A percentile compares a stretch with the other conserved stretches of the same genome.
Conservation (phyloP, 1,140 invertebrate species). For the Cydia splendana region DNA sequence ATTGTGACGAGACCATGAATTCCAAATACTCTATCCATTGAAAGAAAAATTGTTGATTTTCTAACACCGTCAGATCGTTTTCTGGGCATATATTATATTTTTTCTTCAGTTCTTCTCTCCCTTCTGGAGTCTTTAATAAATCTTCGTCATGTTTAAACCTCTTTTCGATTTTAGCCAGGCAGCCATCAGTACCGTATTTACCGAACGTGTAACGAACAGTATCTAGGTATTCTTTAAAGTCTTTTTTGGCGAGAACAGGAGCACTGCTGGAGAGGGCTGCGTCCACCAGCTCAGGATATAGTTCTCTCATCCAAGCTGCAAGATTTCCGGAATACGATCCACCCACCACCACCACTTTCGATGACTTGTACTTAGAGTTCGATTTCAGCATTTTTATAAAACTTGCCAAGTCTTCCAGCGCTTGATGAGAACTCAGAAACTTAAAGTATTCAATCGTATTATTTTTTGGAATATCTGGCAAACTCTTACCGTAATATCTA, state of each 20-base stretch:
- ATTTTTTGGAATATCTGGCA: conserved; percentile 81
- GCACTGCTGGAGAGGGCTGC: conserved; percentile 88
- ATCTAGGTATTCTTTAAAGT: conserved; percentile 81
- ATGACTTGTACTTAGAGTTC: conserved; percentile 52
- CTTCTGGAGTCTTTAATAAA: conserved; percentile 50
- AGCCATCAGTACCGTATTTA: conserved; percentile 53
- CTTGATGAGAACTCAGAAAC: conserved; percentile 85
- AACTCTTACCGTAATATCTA: conserved; percentile 90
- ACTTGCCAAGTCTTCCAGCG: conserved; percentile 85
- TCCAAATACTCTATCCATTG: not conserved
- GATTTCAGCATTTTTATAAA: conserved; percentile 81
- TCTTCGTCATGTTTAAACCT: conserved; percentile 55
- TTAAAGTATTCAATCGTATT: conserved; percentile 80
- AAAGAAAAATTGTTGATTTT: conserved; percentile 63
- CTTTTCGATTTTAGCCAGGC: conserved; percentile 49
- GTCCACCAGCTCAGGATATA: conserved; percentile 88
- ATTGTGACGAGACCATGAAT: not conserved
- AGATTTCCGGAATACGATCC: conserved; percentile 88
- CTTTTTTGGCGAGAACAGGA: conserved; percentile 84
- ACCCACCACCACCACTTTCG: conserved; percentile 83
- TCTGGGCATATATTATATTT: conserved; percentile 61
- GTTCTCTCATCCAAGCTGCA: conserved; percentile 86
- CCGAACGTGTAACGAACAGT: conserved; percentile 62
- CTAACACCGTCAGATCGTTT: conserved; percentile 51
- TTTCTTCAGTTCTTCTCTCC: conserved; percentile 54